These are phyloP conservation scores for Ctenopoma kingsleyae DNA, from an alignment of 2,797 vertebrate species.

Conservation along the genomic window DNA sequence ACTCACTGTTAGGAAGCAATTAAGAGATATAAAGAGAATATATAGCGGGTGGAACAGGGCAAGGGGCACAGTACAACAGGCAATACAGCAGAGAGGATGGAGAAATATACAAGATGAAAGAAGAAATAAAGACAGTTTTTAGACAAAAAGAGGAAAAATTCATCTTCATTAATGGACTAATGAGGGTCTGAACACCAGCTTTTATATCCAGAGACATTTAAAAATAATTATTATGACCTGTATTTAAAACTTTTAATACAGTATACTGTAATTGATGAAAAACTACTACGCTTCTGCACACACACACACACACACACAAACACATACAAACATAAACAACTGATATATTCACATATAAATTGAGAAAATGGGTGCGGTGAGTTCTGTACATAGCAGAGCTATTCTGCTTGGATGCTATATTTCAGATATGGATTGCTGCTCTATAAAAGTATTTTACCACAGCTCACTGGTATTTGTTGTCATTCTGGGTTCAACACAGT, in stretches of 20 bases:
- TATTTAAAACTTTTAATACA: conserved; percentile 76
- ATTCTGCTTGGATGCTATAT: conserved; percentile 84
- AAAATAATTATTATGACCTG: conserved; percentile 78
- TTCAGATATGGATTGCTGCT: conserved; percentile 85
- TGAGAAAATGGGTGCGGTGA: conserved; percentile 54
- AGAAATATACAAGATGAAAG: conserved; percentile 56
- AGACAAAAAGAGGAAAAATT: conserved; percentile 43
- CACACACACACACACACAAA: conserved; percentile 43
- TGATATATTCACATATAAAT: conserved; percentile 60
- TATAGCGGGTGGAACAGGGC: conserved; percentile 30
- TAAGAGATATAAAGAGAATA: conserved; percentile 71
- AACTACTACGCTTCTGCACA: conserved; percentile 49
- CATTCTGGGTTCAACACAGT: conserved; percentile 40
- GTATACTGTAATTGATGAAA: conserved; percentile 66
- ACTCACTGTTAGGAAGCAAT: conserved; percentile 70
- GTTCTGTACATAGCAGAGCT: conserved; percentile 78
- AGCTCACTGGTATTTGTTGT: conserved; percentile 60
- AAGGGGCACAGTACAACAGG: conserved; percentile 45
- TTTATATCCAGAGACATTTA: conserved; percentile 83
- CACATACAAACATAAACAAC: conserved; percentile 31
- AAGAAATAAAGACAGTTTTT: conserved; percentile 55
- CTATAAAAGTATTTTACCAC: conserved; percentile 89
- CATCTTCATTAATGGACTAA: conserved; percentile 82
- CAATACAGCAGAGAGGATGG: conserved; percentile 45
- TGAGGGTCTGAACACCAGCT: conserved; percentile 89